Evolutionary conservation across 2,888 invertebrate genomes (phyloP), one percentile per base, ranked within the genome.

Genomic region (Coenonympha glycerion): DNA sequence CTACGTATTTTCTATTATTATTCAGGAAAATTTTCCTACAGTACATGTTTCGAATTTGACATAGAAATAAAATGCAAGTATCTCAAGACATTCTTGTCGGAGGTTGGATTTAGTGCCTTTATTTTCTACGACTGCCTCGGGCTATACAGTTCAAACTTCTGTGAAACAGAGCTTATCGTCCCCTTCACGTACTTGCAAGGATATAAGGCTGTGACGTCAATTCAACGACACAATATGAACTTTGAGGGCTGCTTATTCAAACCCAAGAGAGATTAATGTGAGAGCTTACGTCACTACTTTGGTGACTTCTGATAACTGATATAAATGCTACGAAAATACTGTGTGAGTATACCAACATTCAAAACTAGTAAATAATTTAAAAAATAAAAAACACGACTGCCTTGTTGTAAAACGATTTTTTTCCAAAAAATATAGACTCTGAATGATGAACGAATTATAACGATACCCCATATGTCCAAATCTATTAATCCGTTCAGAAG

Each of bases 141-240:
- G 53, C 52, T 48, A 56, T 55, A 53, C 53, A 39, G 53, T 57
- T 57, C 52, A 58, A 61, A 61, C 60, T 61, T 58, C 53, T 31
- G 45, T 28, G 50, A 56, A 59, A 60, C 59, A 54, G 53, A 47
- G 55, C 58, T 57, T 63, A 63, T 63, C 62, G 56, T 56, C 55
- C n/a, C n/a, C n/a, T n/a, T n/a, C 55, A 56, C 57, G 60, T 55
- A 58, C 59, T 59, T 60, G 55, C 60, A 52, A 58, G 60, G 57
- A n/a, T n/a, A n/a, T n/a, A n/a, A n/a, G n/a, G n/a, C n/a, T n/a
- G n/a, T n/a, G n/a, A n/a, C n/a, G n/a, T n/a, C n/a, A n/a, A n/a
- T n/a, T n/a, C 16, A 33, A 16, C 16, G 31, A 15, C 31, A 16
- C 31, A 16, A 33, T 33, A 15, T 33, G 31, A 33, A 33, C 31